phyloP scores from a whole-genome alignment of 2,888 invertebrate species.

The Eulithis testata region DNA sequence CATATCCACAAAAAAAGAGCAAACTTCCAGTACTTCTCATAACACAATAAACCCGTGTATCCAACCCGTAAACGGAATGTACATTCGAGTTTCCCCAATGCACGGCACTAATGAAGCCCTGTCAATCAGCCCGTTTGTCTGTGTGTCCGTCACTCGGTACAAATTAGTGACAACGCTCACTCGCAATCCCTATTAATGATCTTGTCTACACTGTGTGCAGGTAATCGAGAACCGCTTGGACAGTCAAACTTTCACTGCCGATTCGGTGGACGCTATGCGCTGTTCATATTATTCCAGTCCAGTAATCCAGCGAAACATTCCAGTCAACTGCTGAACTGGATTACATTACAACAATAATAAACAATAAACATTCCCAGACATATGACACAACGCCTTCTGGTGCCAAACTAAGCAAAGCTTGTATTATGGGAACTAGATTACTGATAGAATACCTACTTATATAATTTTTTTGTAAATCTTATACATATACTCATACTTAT shows the following conservation, averaged over 20 bases:
- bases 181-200: slow-evolving; percentile 38
- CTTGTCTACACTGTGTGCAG: slow-evolving; percentile 33
- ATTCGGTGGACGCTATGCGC: background rate
- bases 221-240: slow-evolving; percentile 14
- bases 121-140: slow-evolving; percentile 76
- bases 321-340: too few relatives aligned
- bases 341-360: too few relatives aligned
- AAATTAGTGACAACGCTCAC: slow-evolving; percentile 70
- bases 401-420: too few relatives aligned
- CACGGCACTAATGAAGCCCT: slow-evolving; percentile 66
- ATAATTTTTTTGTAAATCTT: too few relatives aligned
- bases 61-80: slow-evolving; percentile 24
- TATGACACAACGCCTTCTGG: too few relatives aligned
- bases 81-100: slow-evolving; percentile 31
- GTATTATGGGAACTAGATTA: too few relatives aligned
- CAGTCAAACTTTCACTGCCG: too few relatives aligned
- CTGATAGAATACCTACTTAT: too few relatives aligned
- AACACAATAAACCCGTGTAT: slow-evolving; percentile 24
- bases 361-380: too few relatives aligned
- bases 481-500: too few relatives aligned
- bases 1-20: background rate
- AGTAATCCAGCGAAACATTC: too few relatives aligned
- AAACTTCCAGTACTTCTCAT: slow-evolving; percentile 6
- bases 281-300: too few relatives aligned
- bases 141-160: slow-evolving; percentile 54